Evolutionary conservation across 2,113 vertebrate genomes (phyloP), one percentile per base, ranked within the genome.

Genomic region (Rhagologus leucostigma): DNA sequence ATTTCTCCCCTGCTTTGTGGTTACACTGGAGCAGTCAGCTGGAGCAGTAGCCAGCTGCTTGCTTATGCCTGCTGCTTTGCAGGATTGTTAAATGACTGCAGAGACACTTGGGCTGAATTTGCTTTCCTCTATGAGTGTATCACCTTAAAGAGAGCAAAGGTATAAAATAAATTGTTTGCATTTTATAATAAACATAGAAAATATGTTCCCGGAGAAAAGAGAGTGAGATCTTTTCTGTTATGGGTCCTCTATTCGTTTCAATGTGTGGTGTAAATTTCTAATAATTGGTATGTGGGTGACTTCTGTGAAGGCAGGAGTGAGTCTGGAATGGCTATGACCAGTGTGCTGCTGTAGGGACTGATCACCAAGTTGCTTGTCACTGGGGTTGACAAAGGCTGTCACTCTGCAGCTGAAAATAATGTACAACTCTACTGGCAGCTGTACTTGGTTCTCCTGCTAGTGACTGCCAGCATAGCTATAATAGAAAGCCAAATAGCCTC

Each of bases 191-290:
- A 63, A 50, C 78, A 7, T 7, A 8, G 37, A 50, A 67, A 33
- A 52, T 37, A 11, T 2, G 10, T 87, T 78, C 16, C 7, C 5
- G 1, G 15, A 69, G 46, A 35, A 84, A 47, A 57, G 24, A 41
- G 9, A 33, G 22, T 5, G 16, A 52, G 4, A 4, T 6, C 3
- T 4, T 67, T 32, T 65, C 59, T 57, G 5, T 62, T 42, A 37
- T 1, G 10, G 6, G 13, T 78, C 7, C 20, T 64, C 22, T 55
- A 5, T n/a, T 46, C 0, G 0, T 49, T 78, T 65, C 57, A 7
- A 0, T 24, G 8, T 67, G 6, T 2, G 3, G 30, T 80, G 26
- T 85, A 55, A 60, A 59, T 83, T 87, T 83, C 35, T 63, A 50
- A 18, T 62, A 17, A 3, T 3, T 1, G 2, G 16, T 59, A 2